Conservation (phyloP, 1,140 invertebrate genomes). For the Sycobia sp. region DNA sequence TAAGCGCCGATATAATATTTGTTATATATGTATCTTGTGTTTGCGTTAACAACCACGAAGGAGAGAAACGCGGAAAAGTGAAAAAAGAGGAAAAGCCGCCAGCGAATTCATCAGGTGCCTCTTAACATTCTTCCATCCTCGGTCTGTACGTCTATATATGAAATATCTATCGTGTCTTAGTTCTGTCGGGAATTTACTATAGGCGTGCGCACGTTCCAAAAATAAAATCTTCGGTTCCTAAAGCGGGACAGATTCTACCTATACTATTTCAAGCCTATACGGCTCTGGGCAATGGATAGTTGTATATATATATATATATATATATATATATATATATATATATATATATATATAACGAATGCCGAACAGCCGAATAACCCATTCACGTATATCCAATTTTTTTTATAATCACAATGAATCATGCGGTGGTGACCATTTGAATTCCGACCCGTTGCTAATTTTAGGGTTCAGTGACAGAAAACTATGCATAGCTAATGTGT, state of each 20-base stretch:
- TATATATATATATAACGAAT: no score
- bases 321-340: no score
- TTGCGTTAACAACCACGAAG: conserved; percentile 2
- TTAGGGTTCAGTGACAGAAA: no score
- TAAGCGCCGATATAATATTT: no score
- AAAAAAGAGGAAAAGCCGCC: not conserved
- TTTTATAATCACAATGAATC: no score
- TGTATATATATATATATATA: no score
- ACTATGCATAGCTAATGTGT: no score
- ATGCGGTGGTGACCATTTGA: no score
- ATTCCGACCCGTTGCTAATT: no score
- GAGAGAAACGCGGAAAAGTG: not conserved
- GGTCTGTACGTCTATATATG: conserved; percentile 13
- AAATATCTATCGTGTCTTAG: conserved; percentile 16
- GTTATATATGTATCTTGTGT: not conserved
- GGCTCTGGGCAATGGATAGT: conserved; percentile 22
- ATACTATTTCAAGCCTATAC: conserved; percentile 25
- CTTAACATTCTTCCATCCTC: conserved; percentile 6
- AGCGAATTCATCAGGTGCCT: conserved; percentile 1
- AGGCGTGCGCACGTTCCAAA: conserved; percentile 21
- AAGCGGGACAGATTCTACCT: conserved; percentile 24
- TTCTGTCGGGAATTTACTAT: conserved; percentile 19
- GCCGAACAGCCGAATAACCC: not conserved
- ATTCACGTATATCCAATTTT: not conserved
- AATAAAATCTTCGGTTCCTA: conserved; percentile 3